Percentiles rank a stretch among this genome's conserved stretches.
Evolutionary conservation across 2,797 vertebrate genomes (phyloP).

Genomic region (Philypnodon macrostomus): DNA sequence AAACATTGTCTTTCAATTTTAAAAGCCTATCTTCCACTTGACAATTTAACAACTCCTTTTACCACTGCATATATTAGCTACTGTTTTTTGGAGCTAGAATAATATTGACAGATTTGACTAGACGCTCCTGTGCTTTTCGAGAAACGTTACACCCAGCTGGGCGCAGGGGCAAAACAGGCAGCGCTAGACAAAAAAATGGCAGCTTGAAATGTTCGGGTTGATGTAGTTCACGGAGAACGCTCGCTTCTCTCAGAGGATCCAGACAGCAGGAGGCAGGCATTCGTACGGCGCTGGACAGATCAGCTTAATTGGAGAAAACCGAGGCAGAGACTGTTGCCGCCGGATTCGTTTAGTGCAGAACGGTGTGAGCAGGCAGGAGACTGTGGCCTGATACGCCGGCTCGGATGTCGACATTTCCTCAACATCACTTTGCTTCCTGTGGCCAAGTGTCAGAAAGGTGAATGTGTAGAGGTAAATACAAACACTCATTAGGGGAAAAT

Average conservation of each 20-base stretch:
- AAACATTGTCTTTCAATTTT: slow-evolving; percentile 40
- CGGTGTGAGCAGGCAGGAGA: slow-evolving; percentile 31
- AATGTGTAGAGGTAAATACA: slow-evolving; percentile 2
- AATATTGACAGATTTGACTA: slow-evolving; percentile 4
- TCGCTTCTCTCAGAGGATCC: slow-evolving; percentile 47
- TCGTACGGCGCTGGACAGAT: slow-evolving; percentile 51
- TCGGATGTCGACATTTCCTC: slow-evolving; percentile 23
- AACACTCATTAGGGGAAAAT: not conserved
- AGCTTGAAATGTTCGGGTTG: slow-evolving; percentile 51
- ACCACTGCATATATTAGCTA: no score
- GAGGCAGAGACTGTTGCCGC: slow-evolving; percentile 43
- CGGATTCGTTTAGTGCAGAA: slow-evolving; percentile 46
- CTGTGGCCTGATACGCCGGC: slow-evolving; percentile 22
- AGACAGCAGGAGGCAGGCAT: slow-evolving; percentile 51
- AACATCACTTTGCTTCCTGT: slow-evolving; percentile 11
- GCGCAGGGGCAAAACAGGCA: slow-evolving; percentile 19
- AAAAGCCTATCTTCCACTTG: slow-evolving; percentile 8
- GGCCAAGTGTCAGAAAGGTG: slow-evolving; percentile 1
- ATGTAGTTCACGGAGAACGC: slow-evolving; percentile 44
- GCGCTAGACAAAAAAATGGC: slow-evolving; percentile 24
- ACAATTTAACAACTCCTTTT: no score
- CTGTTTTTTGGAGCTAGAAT: slow-evolving; percentile 2
- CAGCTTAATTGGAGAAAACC: slow-evolving; percentile 63
- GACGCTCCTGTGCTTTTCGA: slow-evolving; percentile 23
- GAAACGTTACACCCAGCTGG: slow-evolving; percentile 9